These are phyloP conservation scores for Labeo calbasu DNA, from an alignment of 2,797 vertebrate species.

Conservation along the genomic window DNA sequence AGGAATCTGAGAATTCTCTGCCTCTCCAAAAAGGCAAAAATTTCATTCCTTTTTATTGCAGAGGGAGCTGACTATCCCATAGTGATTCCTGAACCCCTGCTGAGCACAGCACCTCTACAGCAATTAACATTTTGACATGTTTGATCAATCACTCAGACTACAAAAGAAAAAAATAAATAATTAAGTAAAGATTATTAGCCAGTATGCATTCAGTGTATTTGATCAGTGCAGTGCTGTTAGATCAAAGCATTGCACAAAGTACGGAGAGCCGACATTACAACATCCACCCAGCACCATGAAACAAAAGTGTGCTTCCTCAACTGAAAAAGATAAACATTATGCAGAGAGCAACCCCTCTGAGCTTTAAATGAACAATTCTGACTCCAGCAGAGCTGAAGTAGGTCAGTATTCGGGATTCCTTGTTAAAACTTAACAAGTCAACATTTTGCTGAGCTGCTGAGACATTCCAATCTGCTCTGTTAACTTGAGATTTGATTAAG, in stretches of 20 bases:
- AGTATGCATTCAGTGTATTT: slow-evolving; percentile 33
- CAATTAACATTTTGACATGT: slow-evolving; percentile 29
- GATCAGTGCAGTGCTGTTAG: slow-evolving; percentile 8
- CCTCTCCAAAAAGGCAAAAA: not conserved
- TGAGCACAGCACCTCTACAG: slow-evolving; percentile 17
- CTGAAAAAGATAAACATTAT: slow-evolving; percentile 42
- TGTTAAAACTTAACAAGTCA: slow-evolving; percentile 7
- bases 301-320: slow-evolving; percentile 33
- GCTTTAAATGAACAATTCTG: slow-evolving; percentile 41
- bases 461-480: not conserved
- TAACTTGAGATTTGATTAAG: not conserved
- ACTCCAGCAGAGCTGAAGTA: slow-evolving; percentile 30
- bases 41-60: not conserved
- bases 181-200: slow-evolving; percentile 25
- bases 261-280: slow-evolving; percentile 14
- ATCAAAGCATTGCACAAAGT: slow-evolving; percentile 44
- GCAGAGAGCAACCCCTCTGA: slow-evolving; percentile 30
- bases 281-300: not conserved
- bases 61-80: not conserved
- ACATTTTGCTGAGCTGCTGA: not conserved
- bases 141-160: slow-evolving; percentile 37
- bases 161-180: slow-evolving; percentile 16
- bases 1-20: not conserved
- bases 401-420: slow-evolving; percentile 26
- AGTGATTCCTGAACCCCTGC: slow-evolving; percentile 24